These are phyloP conservation scores for Nebria brevicollis DNA, from an alignment of 2,888 invertebrate species.

Conservation along the genomic window DNA sequence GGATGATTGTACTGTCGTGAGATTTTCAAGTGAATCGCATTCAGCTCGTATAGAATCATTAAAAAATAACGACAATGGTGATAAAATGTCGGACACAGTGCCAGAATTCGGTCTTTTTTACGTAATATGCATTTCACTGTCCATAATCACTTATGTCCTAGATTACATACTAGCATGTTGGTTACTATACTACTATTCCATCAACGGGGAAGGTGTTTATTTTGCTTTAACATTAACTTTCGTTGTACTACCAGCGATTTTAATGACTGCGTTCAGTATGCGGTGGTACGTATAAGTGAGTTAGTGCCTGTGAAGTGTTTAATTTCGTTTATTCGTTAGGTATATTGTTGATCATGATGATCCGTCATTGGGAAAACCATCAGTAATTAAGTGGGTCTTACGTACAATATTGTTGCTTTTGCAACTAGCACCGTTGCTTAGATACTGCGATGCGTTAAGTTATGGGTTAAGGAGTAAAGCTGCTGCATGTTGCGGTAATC, in stretches of 20 bases:
- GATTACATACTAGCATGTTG: conserved; percentile 62
- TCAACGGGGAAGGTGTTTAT: conserved; percentile 60
- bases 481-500: conserved; percentile 56
- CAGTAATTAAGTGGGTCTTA: conserved; percentile 62
- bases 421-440: conserved; percentile 64
- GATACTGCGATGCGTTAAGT: conserved; percentile 62
- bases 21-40: conserved; percentile 60
- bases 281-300: conserved; percentile 61
- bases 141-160: conserved; percentile 62
- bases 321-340: conserved; percentile 55
- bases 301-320: conserved; percentile 4
- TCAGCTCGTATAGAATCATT: conserved; percentile 61
- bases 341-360: conserved; percentile 64
- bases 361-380: conserved; percentile 60
- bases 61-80: conserved; percentile 57
- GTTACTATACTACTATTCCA: conserved; percentile 62
- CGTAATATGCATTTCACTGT: conserved; percentile 61
- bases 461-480: conserved; percentile 62
- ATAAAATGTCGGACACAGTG: conserved; percentile 58
- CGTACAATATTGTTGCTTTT: conserved; percentile 62
- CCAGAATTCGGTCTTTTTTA: conserved; percentile 60
- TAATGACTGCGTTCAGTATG: conserved; percentile 66
- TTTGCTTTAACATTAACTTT: conserved; percentile 66
- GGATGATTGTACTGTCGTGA: conserved; percentile 62
- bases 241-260: conserved; percentile 64